Conservation (phyloP, 2,113 vertebrate species). For the Protobothrops mucrosquamatus region DNA sequence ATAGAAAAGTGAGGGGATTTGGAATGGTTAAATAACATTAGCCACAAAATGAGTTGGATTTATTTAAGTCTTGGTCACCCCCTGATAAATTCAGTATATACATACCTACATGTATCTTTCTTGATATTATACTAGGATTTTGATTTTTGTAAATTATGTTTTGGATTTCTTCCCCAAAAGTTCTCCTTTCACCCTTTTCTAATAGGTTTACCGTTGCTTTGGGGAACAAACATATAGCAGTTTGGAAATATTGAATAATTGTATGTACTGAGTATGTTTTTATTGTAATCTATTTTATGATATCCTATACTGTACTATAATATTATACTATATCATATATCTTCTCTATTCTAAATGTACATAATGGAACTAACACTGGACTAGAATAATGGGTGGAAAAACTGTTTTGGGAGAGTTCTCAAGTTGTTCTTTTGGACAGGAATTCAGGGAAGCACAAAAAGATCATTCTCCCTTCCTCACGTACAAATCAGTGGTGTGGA, state of each 20-base stretch:
- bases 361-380: constrained; percentile 28
- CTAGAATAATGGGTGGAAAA: background rate
- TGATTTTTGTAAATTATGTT: background rate
- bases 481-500: background rate
- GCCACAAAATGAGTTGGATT: background rate
- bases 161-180: background rate
- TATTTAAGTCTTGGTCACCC: background rate
- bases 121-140: background rate
- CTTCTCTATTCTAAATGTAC: constrained; percentile 31
- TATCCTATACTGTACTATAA: background rate
- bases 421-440: background rate
- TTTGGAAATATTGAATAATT: accelerated
- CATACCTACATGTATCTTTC: background rate
- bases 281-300: background rate
- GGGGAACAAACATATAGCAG: background rate
- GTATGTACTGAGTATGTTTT: accelerated
- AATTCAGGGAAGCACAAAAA: background rate
- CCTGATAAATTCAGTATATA: background rate
- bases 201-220: background rate
- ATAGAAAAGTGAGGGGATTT: background rate
- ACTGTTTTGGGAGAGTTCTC: background rate
- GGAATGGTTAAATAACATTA: background rate
- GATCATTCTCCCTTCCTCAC: accelerated
- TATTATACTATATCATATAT: background rate
- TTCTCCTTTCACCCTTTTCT: background rate